These are phyloP conservation scores for Catocala fraxini DNA, from an alignment of 2,888 invertebrate genomes.

Conservation along the genomic window DNA sequence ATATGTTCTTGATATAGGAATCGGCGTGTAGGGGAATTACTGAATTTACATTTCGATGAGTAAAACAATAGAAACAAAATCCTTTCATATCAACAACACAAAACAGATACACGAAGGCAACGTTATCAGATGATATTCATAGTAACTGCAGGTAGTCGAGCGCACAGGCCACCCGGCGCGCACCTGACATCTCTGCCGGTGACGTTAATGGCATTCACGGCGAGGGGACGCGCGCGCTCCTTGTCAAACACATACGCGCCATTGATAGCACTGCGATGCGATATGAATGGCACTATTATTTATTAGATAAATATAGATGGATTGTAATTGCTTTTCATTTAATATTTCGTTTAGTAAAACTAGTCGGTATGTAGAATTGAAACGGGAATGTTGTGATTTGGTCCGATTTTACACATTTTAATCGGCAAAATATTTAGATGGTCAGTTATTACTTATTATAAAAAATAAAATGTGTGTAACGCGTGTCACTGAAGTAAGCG, in stretches of 20 bases:
- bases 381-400: too few relatives aligned
- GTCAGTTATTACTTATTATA: too few relatives aligned
- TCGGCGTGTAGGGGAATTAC: too few relatives aligned
- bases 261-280: constrained; percentile 33
- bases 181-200: constrained; percentile 57
- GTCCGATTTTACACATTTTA: too few relatives aligned
- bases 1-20: too few relatives aligned
- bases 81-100: neutral
- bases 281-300: constrained; percentile 12
- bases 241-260: constrained; percentile 49
- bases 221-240: constrained; percentile 51
- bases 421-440: too few relatives aligned
- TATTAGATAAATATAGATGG: constrained; percentile 8
- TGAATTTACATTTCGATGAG: too few relatives aligned
- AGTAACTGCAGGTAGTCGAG: constrained; percentile 9
- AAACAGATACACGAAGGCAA: constrained; percentile 4
- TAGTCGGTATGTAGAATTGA: too few relatives aligned
- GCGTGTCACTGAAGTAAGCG: too few relatives aligned
- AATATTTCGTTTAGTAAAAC: too few relatives aligned
- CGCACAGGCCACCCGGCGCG: constrained; percentile 44
- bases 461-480: too few relatives aligned
- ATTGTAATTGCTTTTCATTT: too few relatives aligned
- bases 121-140: constrained; percentile 11
- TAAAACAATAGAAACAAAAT: neutral
- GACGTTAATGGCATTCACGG: constrained; percentile 71